Evolutionary conservation across 1,140 invertebrate species (phyloP).

Genomic region (Plectrocnemia conspersa): DNA sequence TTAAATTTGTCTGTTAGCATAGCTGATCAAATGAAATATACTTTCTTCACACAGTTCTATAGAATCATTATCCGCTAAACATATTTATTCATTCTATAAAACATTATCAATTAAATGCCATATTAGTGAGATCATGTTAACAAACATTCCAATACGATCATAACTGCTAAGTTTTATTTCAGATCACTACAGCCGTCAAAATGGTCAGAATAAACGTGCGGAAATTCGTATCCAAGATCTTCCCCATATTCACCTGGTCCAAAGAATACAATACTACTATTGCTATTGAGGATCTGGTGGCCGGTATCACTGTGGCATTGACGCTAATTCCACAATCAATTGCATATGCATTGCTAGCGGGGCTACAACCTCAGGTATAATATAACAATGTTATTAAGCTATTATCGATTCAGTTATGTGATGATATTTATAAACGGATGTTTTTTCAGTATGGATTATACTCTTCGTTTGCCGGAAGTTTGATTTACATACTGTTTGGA

Average conservation of each 20-base stretch:
- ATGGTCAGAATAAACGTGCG: slow-evolving; percentile 6
- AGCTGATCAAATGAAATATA: no score
- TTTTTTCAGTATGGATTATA: slow-evolving; percentile 77
- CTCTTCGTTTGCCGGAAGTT: slow-evolving; percentile 75
- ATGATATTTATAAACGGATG: slow-evolving; percentile 13
- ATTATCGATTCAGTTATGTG: neutral
- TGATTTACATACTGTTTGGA: slow-evolving; percentile 78
- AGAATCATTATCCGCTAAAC: no score
- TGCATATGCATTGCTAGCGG: slow-evolving; percentile 71
- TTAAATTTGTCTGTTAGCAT: no score
- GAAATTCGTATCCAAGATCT: slow-evolving; percentile 37
- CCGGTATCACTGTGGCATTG: slow-evolving; percentile 79
- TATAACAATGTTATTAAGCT: neutral
- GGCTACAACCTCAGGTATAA: slow-evolving; percentile 63
- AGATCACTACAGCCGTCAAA: no score
- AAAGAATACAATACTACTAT: slow-evolving; percentile 56
- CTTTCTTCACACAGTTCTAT: no score
- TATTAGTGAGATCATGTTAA: no score
- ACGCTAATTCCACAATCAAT: slow-evolving; percentile 75
- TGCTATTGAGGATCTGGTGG: slow-evolving; percentile 69
- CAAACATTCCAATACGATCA: no score
- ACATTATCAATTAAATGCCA: no score
- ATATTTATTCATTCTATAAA: no score
- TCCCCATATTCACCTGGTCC: slow-evolving; percentile 46
- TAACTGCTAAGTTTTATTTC: no score